A percentile compares a stretch with the other conserved stretches of the same genome.
phyloP scores from a whole-genome alignment of 2,113 vertebrate species.

The Aix galericulata region DNA sequence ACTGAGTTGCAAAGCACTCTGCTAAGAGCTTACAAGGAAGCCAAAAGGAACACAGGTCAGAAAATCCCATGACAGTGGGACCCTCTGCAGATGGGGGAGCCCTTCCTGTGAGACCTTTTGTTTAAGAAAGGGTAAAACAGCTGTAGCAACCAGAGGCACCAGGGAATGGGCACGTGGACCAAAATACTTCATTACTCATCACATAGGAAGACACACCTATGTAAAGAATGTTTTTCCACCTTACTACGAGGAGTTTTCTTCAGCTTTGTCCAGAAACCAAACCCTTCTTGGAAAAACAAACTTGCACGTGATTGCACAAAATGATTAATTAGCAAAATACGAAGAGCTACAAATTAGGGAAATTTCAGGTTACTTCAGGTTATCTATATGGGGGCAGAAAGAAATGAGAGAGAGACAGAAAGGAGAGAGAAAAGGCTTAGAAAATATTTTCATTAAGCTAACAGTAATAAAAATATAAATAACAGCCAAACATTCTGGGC shows the following conservation, averaged over 20 bases:
- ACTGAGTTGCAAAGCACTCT: background rate
- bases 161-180: background rate
- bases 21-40: background rate
- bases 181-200: slow-evolving; percentile 10
- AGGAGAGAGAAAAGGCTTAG: background rate
- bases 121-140: background rate
- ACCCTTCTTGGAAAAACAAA: background rate
- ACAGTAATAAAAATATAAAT: background rate
- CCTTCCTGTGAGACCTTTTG: background rate
- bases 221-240: slow-evolving; percentile 11
- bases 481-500: background rate
- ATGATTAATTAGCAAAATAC: background rate
- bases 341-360: background rate
- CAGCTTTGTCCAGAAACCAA: background rate
- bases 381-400: background rate
- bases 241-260: background rate
- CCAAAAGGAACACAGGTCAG: background rate
- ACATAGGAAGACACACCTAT: slow-evolving; percentile 37
- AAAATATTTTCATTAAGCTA: background rate
- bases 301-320: background rate
- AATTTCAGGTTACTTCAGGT: background rate
- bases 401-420: background rate
- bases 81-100: background rate
- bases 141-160: background rate
- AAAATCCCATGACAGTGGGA: background rate